phyloP scores from a whole-genome alignment of 2,888 invertebrate species.

The Apamea crenata region DNA sequence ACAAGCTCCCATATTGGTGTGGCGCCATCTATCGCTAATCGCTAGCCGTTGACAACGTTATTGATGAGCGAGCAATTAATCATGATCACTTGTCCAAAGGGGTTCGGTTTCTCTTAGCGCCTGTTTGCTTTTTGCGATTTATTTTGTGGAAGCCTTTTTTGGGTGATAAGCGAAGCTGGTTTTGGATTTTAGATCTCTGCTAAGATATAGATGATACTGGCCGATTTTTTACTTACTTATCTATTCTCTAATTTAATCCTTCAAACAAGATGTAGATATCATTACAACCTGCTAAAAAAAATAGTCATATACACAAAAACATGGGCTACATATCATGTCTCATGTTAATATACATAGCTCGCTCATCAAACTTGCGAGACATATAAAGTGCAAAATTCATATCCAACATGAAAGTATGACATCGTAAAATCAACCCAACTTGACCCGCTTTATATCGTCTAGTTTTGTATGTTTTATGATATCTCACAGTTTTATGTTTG shows the following conservation, averaged over 20 bases:
- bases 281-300: no score
- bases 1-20: constrained; percentile 27
- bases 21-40: constrained; percentile 67
- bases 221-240: no score
- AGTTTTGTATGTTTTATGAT: constrained; percentile 72
- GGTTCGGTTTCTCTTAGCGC: constrained; percentile 68
- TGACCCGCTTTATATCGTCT: constrained; percentile 62
- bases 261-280: no score
- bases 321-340: constrained; percentile 29
- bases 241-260: no score
- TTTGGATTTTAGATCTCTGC: background rate
- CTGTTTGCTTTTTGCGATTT: constrained; percentile 62
- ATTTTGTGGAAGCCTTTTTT: constrained; percentile 51
- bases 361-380: constrained; percentile 54
- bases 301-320: background rate
- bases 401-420: constrained; percentile 58
- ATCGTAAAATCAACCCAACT: constrained; percentile 66
- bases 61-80: constrained; percentile 70
- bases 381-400: constrained; percentile 64
- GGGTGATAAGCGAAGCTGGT: background rate
- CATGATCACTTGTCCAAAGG: constrained; percentile 68
- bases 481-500: constrained; percentile 72
- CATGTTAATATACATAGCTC: constrained; percentile 45
- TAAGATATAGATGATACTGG: no score
- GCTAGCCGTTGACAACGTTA: constrained; percentile 64